These are phyloP conservation scores for Halcyon senegalensis DNA, from an alignment of 2,113 vertebrate species.

Conservation along the genomic window DNA sequence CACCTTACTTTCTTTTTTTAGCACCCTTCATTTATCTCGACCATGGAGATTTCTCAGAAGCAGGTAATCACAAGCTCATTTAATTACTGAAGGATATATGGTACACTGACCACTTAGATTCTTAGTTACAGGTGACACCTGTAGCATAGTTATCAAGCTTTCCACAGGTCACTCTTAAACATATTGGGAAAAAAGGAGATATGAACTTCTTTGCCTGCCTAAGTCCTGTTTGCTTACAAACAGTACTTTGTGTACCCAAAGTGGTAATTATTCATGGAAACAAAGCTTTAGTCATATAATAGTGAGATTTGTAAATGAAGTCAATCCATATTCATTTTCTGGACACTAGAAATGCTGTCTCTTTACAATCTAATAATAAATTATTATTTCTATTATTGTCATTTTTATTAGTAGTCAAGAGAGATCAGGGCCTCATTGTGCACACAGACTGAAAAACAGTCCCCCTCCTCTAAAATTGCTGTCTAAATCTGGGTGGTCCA, in stretches of 20 bases:
- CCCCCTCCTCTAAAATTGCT: background rate
- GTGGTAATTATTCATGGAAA: slow-evolving; percentile 3
- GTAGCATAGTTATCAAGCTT: background rate
- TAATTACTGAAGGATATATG: background rate
- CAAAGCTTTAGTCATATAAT: background rate
- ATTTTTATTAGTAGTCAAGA: slow-evolving; percentile 38
- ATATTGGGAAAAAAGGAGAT: background rate
- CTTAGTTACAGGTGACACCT: background rate
- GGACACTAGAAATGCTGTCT: background rate
- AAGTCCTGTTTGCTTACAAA: background rate
- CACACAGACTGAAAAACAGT: background rate
- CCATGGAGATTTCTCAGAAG: slow-evolving; percentile 92
- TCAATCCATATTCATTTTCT: background rate
- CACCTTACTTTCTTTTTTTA: slow-evolving; percentile 62
- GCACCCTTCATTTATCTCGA: slow-evolving; percentile 83
- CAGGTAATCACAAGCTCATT: slow-evolving; percentile 80
- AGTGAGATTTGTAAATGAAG: slow-evolving; percentile 11
- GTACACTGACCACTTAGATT: background rate
- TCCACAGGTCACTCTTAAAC: background rate
- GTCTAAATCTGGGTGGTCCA: slow-evolving; percentile 47
- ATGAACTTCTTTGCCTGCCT: background rate
- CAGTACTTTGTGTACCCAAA: slow-evolving; percentile 1
- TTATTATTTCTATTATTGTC: slow-evolving; percentile 22
- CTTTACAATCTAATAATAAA: slow-evolving; percentile 3
- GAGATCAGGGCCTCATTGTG: background rate